phyloP scores from a whole-genome alignment of 2,113 vertebrate species.

The Macquaria australasica region DNA sequence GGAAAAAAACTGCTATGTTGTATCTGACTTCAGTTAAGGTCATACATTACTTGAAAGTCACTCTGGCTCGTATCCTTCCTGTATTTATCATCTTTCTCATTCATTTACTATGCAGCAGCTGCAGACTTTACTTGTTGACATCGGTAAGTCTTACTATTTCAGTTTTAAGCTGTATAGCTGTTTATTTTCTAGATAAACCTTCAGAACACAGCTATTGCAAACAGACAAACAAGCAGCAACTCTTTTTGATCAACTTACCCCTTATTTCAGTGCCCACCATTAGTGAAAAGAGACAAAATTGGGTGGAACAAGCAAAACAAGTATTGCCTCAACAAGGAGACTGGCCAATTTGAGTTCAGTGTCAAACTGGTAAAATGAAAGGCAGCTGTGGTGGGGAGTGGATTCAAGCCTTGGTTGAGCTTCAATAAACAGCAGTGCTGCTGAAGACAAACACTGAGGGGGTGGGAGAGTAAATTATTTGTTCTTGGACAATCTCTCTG shows the following conservation, averaged over 20 bases:
- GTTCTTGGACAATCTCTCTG: background rate
- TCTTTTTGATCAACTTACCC: background rate
- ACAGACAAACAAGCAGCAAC: conserved; percentile 8
- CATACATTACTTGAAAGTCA: background rate
- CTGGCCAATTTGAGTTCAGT: conserved; percentile 7
- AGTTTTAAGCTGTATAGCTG: conserved; percentile 5
- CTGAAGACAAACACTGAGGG: background rate
- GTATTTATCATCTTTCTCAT: background rate
- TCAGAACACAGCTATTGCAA: background rate
- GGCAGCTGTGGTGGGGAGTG: background rate
- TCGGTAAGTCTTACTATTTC: conserved; percentile 19
- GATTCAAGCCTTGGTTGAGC: background rate
- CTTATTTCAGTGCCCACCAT: background rate
- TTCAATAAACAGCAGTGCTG: background rate
- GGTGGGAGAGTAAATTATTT: background rate
- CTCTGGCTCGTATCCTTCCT: background rate
- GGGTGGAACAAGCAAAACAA: background rate
- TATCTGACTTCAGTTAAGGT: background rate
- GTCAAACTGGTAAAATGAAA: conserved; percentile 25
- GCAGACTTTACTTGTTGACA: conserved; percentile 28
- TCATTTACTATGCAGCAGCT: conserved; percentile 11
- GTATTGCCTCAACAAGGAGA: background rate
- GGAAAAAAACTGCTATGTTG: background rate
- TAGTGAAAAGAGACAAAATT: conserved; percentile 14
- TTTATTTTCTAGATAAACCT: conserved; percentile 25